phyloP scores from a whole-genome alignment of 2,888 invertebrate species.

The Horisme vitalbata region DNA sequence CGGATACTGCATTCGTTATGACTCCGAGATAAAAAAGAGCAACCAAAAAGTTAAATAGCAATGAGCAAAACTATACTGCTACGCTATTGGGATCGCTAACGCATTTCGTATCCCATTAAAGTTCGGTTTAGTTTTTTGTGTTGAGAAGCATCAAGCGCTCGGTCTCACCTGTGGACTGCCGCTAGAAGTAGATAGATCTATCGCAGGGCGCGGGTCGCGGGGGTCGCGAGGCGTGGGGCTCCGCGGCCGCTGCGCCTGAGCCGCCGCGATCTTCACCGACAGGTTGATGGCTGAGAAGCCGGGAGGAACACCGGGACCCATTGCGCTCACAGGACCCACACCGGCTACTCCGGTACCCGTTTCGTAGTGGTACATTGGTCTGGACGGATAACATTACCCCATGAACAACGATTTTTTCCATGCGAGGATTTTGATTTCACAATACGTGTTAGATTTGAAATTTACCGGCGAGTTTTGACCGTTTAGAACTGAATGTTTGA shows the following conservation, averaged over 20 bases:
- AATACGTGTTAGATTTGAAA: not conserved
- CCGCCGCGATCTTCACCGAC: slow-evolving; percentile 92
- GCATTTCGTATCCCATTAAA: not conserved
- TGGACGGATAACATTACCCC: slow-evolving; percentile 60
- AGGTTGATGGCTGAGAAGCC: slow-evolving; percentile 92
- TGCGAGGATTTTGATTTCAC: not conserved
- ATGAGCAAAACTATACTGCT: slow-evolving; percentile 20
- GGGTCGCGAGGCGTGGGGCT: slow-evolving; percentile 90
- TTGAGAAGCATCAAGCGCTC: slow-evolving; percentile 18
- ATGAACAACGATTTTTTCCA: slow-evolving; percentile 17
- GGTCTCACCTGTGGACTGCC: slow-evolving; percentile 92
- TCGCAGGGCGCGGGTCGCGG: slow-evolving; percentile 91
- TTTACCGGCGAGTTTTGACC: not conserved
- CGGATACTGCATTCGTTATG: slow-evolving; percentile 20
- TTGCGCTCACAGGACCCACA: slow-evolving; percentile 84
- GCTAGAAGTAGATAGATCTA: slow-evolving; percentile 93
- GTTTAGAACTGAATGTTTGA: not conserved
- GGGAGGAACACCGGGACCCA: slow-evolving; percentile 87
- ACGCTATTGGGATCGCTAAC: slow-evolving; percentile 10
- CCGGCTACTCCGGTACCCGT: slow-evolving; percentile 78
- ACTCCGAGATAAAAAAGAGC: slow-evolving; percentile 23
- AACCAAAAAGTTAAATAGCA: slow-evolving; percentile 26
- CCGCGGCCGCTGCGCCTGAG: slow-evolving; percentile 86
- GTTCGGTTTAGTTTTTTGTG: not conserved
- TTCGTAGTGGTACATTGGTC: slow-evolving; percentile 93